A percentile compares a stretch with the other conserved stretches of the same genome.
Evolutionary conservation across 2,888 invertebrate genomes (phyloP).

Genomic region (Phymatocera aterrima): DNA sequence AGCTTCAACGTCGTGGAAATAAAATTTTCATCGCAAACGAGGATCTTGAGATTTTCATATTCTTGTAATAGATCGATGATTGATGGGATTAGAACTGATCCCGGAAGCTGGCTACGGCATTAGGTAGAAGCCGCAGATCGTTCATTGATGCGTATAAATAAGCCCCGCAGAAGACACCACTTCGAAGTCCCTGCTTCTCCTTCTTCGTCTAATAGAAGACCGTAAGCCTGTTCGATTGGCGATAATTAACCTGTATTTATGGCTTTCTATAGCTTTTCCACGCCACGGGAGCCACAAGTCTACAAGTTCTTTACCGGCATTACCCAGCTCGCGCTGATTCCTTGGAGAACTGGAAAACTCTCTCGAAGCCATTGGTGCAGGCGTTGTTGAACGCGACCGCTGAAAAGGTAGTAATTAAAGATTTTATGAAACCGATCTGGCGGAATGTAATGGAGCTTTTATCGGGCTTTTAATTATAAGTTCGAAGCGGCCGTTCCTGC

Average conservation of each 20-base stretch:
- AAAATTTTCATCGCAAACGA: neutral
- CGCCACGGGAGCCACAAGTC: neutral
- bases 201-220: neutral
- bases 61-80: too few relatives aligned
- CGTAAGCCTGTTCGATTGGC: neutral
- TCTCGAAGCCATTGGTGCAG: constrained; percentile 16
- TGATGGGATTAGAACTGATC: too few relatives aligned
- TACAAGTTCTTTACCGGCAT: neutral
- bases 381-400: neutral
- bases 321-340: neutral
- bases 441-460: constrained; percentile 47
- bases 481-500: constrained; percentile 14
- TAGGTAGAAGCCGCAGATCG: too few relatives aligned
- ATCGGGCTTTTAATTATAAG: constrained; percentile 48
- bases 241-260: constrained; percentile 33
- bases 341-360: constrained; percentile 9
- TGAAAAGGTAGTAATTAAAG: constrained; percentile 43
- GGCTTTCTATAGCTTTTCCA: neutral
- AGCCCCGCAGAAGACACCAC: too few relatives aligned
- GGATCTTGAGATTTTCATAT: neutral
- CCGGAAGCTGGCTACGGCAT: too few relatives aligned
- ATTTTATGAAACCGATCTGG: constrained; percentile 48
- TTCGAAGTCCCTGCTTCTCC: too few relatives aligned
- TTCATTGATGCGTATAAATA: too few relatives aligned
- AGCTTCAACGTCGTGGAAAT: neutral